These are phyloP conservation scores for Kobus ellipsiprymnus DNA, from an alignment of 2,113 vertebrate genomes.

Conservation along the genomic window DNA sequence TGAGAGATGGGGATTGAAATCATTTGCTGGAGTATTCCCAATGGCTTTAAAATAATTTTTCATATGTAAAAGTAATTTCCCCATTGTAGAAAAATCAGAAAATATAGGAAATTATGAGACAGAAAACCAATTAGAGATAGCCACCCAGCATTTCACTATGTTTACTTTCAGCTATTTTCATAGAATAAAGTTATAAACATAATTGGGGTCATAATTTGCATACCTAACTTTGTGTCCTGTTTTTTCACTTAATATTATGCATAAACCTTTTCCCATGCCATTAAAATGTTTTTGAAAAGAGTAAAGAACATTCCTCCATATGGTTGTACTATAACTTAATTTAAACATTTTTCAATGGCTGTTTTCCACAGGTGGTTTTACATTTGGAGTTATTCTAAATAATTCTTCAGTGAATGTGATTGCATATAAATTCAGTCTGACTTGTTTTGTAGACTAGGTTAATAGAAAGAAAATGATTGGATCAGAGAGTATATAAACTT, in stretches of 20 bases:
- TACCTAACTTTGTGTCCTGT: not conserved
- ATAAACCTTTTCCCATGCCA: not conserved
- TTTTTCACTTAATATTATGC: not conserved
- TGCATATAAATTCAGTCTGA: not conserved
- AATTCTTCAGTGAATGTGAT: not conserved
- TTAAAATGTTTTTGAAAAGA: slow-evolving; percentile 10
- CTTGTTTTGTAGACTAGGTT: not conserved
- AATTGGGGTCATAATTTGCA: not conserved
- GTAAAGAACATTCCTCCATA: not conserved
- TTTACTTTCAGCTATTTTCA: not conserved
- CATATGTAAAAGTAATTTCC: not conserved
- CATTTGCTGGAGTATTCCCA: not conserved
- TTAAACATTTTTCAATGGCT: not conserved
- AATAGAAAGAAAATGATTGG: not conserved
- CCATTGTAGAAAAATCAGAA: slow-evolving; percentile 35
- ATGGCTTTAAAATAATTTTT: not conserved
- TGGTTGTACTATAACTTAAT: not conserved
- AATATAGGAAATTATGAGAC: not conserved
- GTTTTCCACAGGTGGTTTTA: slow-evolving; percentile 14
- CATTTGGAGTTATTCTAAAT: not conserved
- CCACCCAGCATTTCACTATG: not conserved
- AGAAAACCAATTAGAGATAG: not conserved
- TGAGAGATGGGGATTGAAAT: not conserved
- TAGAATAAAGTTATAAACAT: not conserved
- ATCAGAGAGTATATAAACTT: not conserved